Evolutionary conservation across 2,113 vertebrate species (phyloP), one percentile per base, ranked within the genome.

Genomic region (Procavia capensis): DNA sequence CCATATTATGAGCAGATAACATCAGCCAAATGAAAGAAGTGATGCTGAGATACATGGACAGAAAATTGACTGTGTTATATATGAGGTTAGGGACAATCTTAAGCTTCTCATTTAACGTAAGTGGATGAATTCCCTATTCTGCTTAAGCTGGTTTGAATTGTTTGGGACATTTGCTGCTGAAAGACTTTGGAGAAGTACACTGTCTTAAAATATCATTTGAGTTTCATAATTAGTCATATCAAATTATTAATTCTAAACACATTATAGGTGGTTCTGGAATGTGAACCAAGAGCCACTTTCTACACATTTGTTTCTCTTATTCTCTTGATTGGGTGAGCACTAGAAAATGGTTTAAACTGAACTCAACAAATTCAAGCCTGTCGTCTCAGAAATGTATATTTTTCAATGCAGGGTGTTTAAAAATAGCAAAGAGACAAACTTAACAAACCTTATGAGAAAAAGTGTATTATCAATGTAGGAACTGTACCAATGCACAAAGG

Each of bases 21-120:
- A 8, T 43, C 25, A 0, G 3, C 31, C 25, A 0, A 0, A 17
- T 6, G 34, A 13, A 63, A 64, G 82, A 45, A 41, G 0, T 0
- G 17, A 59, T 1, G 39, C 41, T 1, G 25, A 86, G 50, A 80
- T 59, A 24, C 5, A 2, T 10, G 14, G 6, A 54, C 31, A 47
- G 16, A n/a, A 63, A 25, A 34, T 39, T n/a, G 29, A 39, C 27
- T 17, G 10, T 11, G 17, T 4, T 19, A 0, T 13, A 22, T n/a
- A 2, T 0, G 25, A 75, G 6, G 10, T 45, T 41, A 0, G 45
- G 14, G 14, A 22, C 6, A 17, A 39, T 34, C 41, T n/a, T 45
- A 6, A 57, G 22, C 17, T 19, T 50, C 45, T 31, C 2, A 2
- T 3, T 76, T 39, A 57, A 2, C 7, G 2, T 5, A 36, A 19